Evolutionary conservation across 2,113 vertebrate species (phyloP).

Genomic region (Peucedramus taeniatus): DNA sequence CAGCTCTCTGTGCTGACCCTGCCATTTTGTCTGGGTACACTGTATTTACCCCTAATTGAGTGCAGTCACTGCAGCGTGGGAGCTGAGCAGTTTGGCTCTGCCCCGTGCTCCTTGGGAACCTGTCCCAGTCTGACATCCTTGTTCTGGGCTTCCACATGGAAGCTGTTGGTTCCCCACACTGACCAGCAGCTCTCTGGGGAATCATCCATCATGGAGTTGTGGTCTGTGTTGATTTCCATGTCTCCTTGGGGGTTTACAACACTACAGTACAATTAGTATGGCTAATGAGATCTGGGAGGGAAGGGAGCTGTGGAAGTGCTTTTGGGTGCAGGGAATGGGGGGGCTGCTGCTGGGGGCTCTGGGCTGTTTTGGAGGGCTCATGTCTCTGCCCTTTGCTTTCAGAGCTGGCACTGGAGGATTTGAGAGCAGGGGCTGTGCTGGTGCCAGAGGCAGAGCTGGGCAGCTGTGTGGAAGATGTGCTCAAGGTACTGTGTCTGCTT

Average conservation of each 20-base stretch:
- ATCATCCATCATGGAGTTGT: neutral
- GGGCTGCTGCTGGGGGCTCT: neutral
- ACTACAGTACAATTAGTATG: neutral
- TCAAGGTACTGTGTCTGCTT: conserved; percentile 77
- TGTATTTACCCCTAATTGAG: rapidly evolving
- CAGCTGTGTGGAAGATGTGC: conserved; percentile 83
- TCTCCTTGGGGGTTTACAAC: neutral
- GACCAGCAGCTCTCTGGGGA: neutral
- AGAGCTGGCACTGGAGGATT: conserved; percentile 54
- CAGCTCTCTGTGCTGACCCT: rapidly evolving
- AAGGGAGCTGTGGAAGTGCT: neutral
- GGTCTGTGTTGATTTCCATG: neutral
- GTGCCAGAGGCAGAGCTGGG: conserved; percentile 84
- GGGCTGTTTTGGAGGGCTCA: neutral
- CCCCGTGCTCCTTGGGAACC: neutral
- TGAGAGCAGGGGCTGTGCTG: conserved; percentile 50
- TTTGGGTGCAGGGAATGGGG: neutral
- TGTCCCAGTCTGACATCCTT: neutral
- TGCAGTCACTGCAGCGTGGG: rapidly evolving
- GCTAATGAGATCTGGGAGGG: neutral
- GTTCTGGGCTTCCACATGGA: neutral
- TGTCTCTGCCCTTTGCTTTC: conserved; percentile 4
- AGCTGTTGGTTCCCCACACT: rapidly evolving
- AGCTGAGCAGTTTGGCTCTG: neutral
- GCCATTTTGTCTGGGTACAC: neutral